These are phyloP conservation scores for Ursus arctos DNA, from an alignment of 2,113 vertebrate species.

Conservation along the genomic window DNA sequence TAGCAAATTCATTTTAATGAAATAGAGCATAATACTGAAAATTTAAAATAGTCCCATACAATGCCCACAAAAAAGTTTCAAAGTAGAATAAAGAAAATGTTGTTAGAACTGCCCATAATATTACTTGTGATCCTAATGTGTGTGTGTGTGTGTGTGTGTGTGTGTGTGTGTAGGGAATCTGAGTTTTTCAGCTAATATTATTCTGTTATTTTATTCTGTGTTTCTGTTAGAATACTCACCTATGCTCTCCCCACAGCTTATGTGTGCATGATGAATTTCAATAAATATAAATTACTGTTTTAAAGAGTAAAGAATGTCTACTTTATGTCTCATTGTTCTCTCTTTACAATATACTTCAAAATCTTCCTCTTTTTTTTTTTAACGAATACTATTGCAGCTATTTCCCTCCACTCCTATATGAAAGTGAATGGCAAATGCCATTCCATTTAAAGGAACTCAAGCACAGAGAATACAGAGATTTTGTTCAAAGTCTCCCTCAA, in stretches of 20 bases:
- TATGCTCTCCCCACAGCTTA: background rate
- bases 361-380: background rate
- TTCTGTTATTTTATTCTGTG: background rate
- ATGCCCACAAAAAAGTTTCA: background rate
- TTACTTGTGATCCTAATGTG: background rate
- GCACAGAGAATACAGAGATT: constrained; percentile 68
- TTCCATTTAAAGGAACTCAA: constrained; percentile 60
- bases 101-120: background rate
- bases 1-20: constrained; percentile 39
- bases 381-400: background rate
- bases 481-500: constrained; percentile 52
- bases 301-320: constrained; percentile 36
- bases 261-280: constrained; percentile 41
- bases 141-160: background rate
- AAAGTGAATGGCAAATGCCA: constrained; percentile 65
- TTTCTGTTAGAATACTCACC: background rate
- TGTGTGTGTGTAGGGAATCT: background rate
- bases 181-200: background rate
- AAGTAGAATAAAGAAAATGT: background rate
- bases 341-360: constrained; percentile 25
- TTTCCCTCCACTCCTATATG: constrained; percentile 52
- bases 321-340: constrained; percentile 40
- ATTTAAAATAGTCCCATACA: background rate
- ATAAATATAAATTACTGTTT: constrained; percentile 57
- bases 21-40: background rate